Base-by-base conservation (phyloP, 2,888 invertebrate species). In the Noctuana brunneofusca region DNA sequence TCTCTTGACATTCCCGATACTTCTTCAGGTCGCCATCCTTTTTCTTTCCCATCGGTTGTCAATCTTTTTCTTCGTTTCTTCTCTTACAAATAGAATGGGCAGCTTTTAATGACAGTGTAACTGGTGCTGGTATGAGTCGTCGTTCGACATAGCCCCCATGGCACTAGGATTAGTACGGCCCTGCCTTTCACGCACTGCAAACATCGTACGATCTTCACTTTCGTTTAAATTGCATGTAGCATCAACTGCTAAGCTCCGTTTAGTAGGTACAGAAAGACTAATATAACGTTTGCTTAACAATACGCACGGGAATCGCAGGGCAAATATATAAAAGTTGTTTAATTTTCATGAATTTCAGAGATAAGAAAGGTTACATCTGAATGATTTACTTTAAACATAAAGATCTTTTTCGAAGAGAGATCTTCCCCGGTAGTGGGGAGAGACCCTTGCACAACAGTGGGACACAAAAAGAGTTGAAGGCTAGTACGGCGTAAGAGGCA, bases 211-310 rank as follows among this genome's bases (percentile, higher is more conserved):
- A 35, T 35, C 32, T 5, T 16, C 14, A 58, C 50, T 20, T 46
- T 20, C 16, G 18, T 46, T 46, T 1, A 20, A 46, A 46, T 46
- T 46, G 46, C 46, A 46, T 20, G 46, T 20, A 46, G 16, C 14
- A 41, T 41, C 20, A 20, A 46, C 38, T 38, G 41, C 41, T 20
- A 20, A 20, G 46, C 46, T 20, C 20, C 46, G 46, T 46, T 46
- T 46, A 46, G 20, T 46, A 12, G 6, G 46, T 20, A 41, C 41
- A 16, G 46, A 46, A 46, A 20, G 20, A 18, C 41, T 41, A 41
- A 20, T 46, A 46, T 20, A 2, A 46, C 12, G 46, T 46, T 46
- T 16, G 24, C 52, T 30, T 30, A 50, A 27, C 50, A 59, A 59
- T 52, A 52, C 41, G 41, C 52, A 30, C 41, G 30, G 20, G n/a